These are phyloP conservation scores for Prolemur simus DNA, from an alignment of 2,113 vertebrate species.

Conservation along the genomic window DNA sequence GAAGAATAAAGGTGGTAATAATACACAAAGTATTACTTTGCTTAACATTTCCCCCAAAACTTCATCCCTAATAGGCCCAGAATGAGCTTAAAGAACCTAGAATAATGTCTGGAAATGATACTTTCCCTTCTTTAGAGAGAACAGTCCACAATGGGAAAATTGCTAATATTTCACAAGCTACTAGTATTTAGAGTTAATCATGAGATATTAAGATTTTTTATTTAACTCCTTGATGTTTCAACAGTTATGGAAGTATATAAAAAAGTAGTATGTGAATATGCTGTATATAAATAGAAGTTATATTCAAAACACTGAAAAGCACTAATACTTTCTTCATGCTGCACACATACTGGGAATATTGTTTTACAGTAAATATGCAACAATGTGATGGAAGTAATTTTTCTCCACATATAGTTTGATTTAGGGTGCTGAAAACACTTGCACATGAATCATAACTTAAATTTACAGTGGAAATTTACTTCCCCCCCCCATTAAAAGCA, in stretches of 20 bases:
- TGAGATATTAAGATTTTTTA: slow-evolving; percentile 31
- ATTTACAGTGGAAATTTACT: slow-evolving; percentile 65
- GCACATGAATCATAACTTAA: slow-evolving; percentile 41
- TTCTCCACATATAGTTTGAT: slow-evolving; percentile 18
- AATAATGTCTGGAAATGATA: neutral
- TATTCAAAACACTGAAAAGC: slow-evolving; percentile 65
- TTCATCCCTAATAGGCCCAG: neutral
- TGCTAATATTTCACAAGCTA: slow-evolving; percentile 35
- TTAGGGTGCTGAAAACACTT: slow-evolving; percentile 61
- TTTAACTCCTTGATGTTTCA: slow-evolving; percentile 29
- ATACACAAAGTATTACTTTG: neutral
- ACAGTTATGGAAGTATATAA: slow-evolving; percentile 12
- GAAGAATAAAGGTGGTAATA: slow-evolving; percentile 29
- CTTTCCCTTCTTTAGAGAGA: slow-evolving; percentile 7
- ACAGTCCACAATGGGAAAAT: slow-evolving; percentile 3
- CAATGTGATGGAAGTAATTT: slow-evolving; percentile 38
- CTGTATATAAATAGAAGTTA: slow-evolving; percentile 51
- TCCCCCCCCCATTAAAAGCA: neutral
- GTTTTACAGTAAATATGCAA: slow-evolving; percentile 70
- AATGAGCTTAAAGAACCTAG: slow-evolving; percentile 2
- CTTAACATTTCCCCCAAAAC: neutral
- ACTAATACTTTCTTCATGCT: slow-evolving; percentile 75
- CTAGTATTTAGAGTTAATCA: neutral
- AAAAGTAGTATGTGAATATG: slow-evolving; percentile 66
- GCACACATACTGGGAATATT: slow-evolving; percentile 50